Conservation (phyloP, 2,888 invertebrate genomes). For the Caenorhabditis virilis region DNA sequence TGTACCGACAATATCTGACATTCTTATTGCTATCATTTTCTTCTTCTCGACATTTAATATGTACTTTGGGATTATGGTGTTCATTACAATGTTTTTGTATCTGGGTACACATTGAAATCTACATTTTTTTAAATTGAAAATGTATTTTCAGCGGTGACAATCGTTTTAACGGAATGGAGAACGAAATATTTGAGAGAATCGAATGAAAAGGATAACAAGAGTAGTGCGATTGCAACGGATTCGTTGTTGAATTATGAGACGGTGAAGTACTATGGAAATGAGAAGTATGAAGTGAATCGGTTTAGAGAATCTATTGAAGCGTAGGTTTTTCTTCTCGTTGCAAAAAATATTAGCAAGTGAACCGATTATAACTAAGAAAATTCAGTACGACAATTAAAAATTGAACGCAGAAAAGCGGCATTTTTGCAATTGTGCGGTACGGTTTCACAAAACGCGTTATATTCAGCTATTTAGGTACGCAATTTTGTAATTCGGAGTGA, state of each 20-base stretch:
- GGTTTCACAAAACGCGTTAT: too few species aligned
- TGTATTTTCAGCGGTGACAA: slow-evolving; percentile 78
- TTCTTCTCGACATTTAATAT: slow-evolving; percentile 86
- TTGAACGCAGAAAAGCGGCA: too few species aligned
- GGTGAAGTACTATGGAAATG: slow-evolving; percentile 93
- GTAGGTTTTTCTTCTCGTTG: slow-evolving; percentile 69
- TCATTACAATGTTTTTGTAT: slow-evolving; percentile 88
- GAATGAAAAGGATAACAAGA: slow-evolving; percentile 91
- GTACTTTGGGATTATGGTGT: slow-evolving; percentile 94
- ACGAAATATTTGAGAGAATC: slow-evolving; percentile 90
- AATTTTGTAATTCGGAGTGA: too few species aligned
- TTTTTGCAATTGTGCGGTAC: too few species aligned
- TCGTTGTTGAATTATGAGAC: slow-evolving; percentile 97
- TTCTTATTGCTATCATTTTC: slow-evolving; percentile 85
- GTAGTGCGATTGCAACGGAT: slow-evolving; percentile 84
- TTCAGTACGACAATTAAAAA: too few species aligned
- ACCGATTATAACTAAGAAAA: too few species aligned
- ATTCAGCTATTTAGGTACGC: too few species aligned
- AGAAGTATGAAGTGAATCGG: slow-evolving; percentile 84
- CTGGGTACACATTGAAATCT: slow-evolving; percentile 76
- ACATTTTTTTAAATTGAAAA: neutral
- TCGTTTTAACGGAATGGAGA: slow-evolving; percentile 93
- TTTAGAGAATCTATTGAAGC: slow-evolving; percentile 84
- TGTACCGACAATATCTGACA: slow-evolving; percentile 87
- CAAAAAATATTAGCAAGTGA: too few species aligned